phyloP scores from a whole-genome alignment of 1,140 invertebrate species.

The Trichonephila clavipes region DNA sequence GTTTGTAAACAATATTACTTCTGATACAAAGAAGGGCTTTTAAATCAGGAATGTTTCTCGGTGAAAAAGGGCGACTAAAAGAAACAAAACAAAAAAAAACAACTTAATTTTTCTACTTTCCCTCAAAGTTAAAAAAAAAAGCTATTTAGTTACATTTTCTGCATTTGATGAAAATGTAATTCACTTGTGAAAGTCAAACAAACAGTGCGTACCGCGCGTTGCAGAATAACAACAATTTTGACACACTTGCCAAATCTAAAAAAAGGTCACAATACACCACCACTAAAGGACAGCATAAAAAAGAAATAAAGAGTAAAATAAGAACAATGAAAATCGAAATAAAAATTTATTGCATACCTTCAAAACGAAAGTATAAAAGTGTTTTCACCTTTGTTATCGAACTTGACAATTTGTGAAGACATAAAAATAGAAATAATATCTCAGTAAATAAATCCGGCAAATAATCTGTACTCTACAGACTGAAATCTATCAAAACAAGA shows the following conservation, averaged over 20 bases:
- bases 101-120: not conserved
- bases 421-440: not conserved
- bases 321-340: constrained; percentile 16
- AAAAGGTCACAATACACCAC: constrained; percentile 72
- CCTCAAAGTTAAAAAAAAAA: not conserved
- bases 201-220: constrained; percentile 14
- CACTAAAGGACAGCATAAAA: constrained; percentile 57
- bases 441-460: constrained; percentile 5
- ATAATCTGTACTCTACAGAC: constrained; percentile 4
- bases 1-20: not conserved
- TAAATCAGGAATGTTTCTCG: not conserved
- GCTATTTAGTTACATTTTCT: not conserved
- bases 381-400: not conserved
- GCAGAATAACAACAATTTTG: constrained; percentile 68
- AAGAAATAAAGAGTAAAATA: constrained; percentile 1
- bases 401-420: not conserved
- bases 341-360: not conserved
- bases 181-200: constrained; percentile 60
- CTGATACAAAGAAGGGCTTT: not conserved
- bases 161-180: constrained; percentile 15
- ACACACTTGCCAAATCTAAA: constrained; percentile 75
- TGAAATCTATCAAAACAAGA: constrained; percentile 70
- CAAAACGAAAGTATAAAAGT: not conserved
- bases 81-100: not conserved
- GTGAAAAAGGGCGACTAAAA: not conserved